Percentiles rank a stretch among this genome's conserved stretches.
Conservation (phyloP, 1,140 invertebrate species). For the Zaprionus gabonicus region DNA sequence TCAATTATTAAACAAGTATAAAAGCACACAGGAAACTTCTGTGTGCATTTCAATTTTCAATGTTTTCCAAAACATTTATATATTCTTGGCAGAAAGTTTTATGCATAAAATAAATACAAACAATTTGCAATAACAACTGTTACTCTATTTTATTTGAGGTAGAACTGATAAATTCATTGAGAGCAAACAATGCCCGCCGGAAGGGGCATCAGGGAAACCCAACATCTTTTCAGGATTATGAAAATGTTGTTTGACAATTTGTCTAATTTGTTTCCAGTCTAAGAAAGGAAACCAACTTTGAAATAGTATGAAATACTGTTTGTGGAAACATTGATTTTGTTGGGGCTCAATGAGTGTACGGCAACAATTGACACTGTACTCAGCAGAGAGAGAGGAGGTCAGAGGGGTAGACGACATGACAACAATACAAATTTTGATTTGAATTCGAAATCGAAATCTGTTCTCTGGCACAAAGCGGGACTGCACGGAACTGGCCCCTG, state of each 20-base stretch:
- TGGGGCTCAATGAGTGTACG: slow-evolving; percentile 35
- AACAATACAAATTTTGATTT: not conserved
- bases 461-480: not conserved
- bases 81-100: not conserved
- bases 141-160: slow-evolving; percentile 18
- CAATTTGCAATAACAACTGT: slow-evolving; percentile 18
- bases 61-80: not conserved
- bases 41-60: not conserved
- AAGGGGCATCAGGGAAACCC: slow-evolving; percentile 34
- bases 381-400: slow-evolving; percentile 17
- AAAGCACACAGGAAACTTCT: not conserved
- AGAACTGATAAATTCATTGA: not conserved
- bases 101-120: slow-evolving; percentile 1
- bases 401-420: not conserved
- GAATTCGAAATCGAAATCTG: not conserved
- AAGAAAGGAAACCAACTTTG: slow-evolving; percentile 22
- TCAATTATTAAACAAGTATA: not conserved
- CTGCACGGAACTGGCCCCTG: slow-evolving; percentile 48
- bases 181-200: not conserved
- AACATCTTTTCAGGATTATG: slow-evolving; percentile 56
- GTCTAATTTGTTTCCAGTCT: slow-evolving; percentile 63
- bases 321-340: slow-evolving; percentile 60
- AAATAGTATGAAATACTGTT: slow-evolving; percentile 13
- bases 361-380: slow-evolving; percentile 59
- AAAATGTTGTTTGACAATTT: slow-evolving; percentile 64